A percentile compares a stretch with the other conserved stretches of the same genome.
phyloP scores from a whole-genome alignment of 2,888 invertebrate genomes.

The Limnephilus auricula region DNA sequence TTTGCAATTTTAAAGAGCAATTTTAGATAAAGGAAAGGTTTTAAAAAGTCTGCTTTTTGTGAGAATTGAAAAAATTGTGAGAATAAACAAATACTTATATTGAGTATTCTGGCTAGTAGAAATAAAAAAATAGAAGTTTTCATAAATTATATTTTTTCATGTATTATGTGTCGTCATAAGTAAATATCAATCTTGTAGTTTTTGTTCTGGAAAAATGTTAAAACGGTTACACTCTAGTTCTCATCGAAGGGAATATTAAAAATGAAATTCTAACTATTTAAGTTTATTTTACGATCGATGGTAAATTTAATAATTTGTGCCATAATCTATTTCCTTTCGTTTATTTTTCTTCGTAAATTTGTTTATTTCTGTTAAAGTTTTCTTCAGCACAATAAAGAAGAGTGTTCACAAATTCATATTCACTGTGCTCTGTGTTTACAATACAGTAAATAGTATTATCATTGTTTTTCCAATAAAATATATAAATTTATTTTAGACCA shows the following conservation, averaged over 20 bases:
- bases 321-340: not conserved
- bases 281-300: not conserved
- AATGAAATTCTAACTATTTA: not conserved
- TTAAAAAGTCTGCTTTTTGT: not conserved
- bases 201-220: not conserved
- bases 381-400: not conserved
- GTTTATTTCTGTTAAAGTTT: not conserved
- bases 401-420: not conserved
- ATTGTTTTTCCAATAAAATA: too few species aligned
- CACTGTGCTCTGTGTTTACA: not conserved
- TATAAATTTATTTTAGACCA: too few species aligned
- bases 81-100: not conserved
- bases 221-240: not conserved
- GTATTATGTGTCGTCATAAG: not conserved
- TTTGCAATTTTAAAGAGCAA: not conserved
- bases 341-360: not conserved
- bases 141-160: not conserved
- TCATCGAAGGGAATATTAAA: not conserved
- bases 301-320: slow-evolving; percentile 2
- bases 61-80: not conserved
- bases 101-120: not conserved
- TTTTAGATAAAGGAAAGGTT: not conserved
- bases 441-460: not conserved
- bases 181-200: not conserved
- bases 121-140: not conserved